phyloP scores from a whole-genome alignment of 1,140 invertebrate genomes.

The Brachionus manjavacas region DNA sequence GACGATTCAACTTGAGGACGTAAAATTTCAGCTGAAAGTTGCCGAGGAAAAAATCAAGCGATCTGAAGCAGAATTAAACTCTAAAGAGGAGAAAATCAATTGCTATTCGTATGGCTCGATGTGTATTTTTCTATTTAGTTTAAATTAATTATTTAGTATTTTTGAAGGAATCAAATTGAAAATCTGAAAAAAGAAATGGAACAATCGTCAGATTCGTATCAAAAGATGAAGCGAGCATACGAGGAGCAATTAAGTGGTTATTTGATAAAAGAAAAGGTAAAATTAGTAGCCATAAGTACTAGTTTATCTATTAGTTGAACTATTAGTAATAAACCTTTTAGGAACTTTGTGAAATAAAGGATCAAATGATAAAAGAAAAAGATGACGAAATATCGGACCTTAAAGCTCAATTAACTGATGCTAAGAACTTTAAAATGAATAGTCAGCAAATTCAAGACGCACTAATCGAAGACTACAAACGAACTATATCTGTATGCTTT shows the following conservation, averaged over 20 bases:
- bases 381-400: not conserved
- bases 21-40: not conserved
- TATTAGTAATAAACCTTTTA: slow-evolving; percentile 1
- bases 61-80: not conserved
- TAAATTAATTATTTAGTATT: not conserved
- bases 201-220: slow-evolving; percentile 2
- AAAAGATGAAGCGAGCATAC: slow-evolving; percentile 28
- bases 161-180: slow-evolving; percentile 13
- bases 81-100: slow-evolving; percentile 8
- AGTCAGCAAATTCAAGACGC: slow-evolving; percentile 32
- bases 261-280: slow-evolving; percentile 35
- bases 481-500: slow-evolving; percentile 26
- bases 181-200: slow-evolving; percentile 34
- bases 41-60: slow-evolving; percentile 20
- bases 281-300: not conserved
- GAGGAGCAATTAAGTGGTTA: slow-evolving; percentile 25
- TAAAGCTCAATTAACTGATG: not conserved
- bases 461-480: slow-evolving; percentile 20
- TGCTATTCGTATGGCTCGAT: not conserved
- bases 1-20: slow-evolving; percentile 5
- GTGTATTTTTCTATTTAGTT: not conserved
- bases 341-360: slow-evolving; percentile 22
- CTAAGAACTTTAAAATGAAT: not conserved
- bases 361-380: slow-evolving; percentile 22
- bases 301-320: slow-evolving; percentile 19